Conservation (phyloP, 2,797 vertebrate genomes). For the Anomalospiza imberbis region DNA sequence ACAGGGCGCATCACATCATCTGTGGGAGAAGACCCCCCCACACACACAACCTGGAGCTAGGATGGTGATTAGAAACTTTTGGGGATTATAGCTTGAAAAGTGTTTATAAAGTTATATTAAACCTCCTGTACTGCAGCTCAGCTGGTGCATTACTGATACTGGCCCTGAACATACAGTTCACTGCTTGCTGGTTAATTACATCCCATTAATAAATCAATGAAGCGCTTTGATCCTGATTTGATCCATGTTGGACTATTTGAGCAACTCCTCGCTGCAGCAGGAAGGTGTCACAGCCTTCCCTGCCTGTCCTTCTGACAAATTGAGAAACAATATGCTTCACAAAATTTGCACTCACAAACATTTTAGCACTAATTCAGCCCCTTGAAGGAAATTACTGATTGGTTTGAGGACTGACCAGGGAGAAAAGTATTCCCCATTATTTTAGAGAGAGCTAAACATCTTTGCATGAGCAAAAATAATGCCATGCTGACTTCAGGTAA, state of each 20-base stretch:
- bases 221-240: not conserved
- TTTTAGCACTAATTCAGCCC: not conserved
- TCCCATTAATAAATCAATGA: slow-evolving; percentile 37
- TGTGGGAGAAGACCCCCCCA: not conserved
- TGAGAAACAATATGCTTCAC: not conserved
- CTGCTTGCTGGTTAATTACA: slow-evolving; percentile 4
- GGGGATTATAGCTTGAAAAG: not conserved
- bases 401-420: not conserved
- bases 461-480: not conserved
- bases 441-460: not conserved
- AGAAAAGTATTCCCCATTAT: not conserved
- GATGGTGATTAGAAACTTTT: not conserved
- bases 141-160: not conserved
- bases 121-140: not conserved
- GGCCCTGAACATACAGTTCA: not conserved
- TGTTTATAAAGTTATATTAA: not conserved
- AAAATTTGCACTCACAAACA: not conserved
- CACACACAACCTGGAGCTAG: no score
- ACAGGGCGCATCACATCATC: not conserved
- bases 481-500: not conserved
- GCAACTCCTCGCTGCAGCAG: not conserved
- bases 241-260: not conserved
- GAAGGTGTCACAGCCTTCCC: not conserved
- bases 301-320: not conserved
- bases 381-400: not conserved